Evolutionary conservation across 2,888 invertebrate genomes (phyloP).

Genomic region (Perdita meconis): DNA sequence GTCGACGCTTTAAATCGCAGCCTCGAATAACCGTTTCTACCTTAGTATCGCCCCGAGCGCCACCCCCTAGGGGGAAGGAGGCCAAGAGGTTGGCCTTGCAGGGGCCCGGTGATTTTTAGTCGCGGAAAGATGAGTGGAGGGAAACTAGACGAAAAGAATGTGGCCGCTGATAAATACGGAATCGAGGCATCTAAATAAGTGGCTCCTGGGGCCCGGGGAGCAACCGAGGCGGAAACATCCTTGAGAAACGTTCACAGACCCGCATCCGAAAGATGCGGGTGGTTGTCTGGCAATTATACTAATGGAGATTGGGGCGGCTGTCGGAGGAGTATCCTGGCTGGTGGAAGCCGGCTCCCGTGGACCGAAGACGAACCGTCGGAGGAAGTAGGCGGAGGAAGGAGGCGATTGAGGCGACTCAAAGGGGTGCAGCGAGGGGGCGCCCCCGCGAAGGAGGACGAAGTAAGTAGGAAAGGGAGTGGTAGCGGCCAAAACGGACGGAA

Average conservation of each 20-base stretch:
- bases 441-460: slow-evolving; percentile 25
- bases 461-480: slow-evolving; percentile 29
- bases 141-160: slow-evolving; percentile 13
- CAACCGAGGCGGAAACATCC: slow-evolving; percentile 60
- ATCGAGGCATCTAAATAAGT: slow-evolving; percentile 57
- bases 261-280: slow-evolving; percentile 77
- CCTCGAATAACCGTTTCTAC: too few species aligned
- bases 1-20: slow-evolving; percentile 14
- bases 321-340: slow-evolving; percentile 46
- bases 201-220: slow-evolving; percentile 33
- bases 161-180: slow-evolving; percentile 39
- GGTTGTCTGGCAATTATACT: slow-evolving; percentile 83
- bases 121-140: too few species aligned
- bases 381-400: slow-evolving; percentile 11
- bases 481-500: slow-evolving; percentile 46
- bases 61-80: too few species aligned
- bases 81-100: too few species aligned
- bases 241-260: slow-evolving; percentile 70
- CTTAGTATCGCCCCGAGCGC: too few species aligned
- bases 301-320: slow-evolving; percentile 80
- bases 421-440: slow-evolving; percentile 34
- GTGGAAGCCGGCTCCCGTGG: slow-evolving; percentile 36
- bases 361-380: slow-evolving; percentile 27
- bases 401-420: slow-evolving; percentile 13
- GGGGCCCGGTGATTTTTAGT: too few species aligned